Base-by-base conservation (phyloP, 2,797 vertebrate genomes). In the Acanthurus leucopareius region DNA sequence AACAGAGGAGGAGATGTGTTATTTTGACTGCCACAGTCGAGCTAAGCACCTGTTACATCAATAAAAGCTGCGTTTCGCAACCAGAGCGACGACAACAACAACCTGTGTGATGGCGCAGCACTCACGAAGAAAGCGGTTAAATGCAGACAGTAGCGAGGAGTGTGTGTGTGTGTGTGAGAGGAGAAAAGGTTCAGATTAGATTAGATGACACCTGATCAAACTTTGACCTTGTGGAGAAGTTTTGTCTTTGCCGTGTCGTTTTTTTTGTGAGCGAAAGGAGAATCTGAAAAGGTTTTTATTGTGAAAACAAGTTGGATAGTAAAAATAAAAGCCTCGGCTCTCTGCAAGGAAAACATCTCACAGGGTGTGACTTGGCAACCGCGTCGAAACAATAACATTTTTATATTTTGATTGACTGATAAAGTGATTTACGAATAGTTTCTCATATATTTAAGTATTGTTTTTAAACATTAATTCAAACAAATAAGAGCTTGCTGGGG, bases 21-120 rank as follows among this genome's bases (percentile, higher is more conserved):
- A 89, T 86, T 90, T 94, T 91, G 91, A 90, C 93, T 93, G 90
- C 84, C 87, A 52, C 85, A 76, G 92, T 91, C 89, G 83, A 91
- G 91, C 91, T 88, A 76, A 92, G 93, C 94, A 95, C 95, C 95
- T 95, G 95, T 96, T 95, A 94, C 93, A 94, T 95, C 94, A 94
- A 94, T 93, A 94, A 94, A 90, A 89, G 90, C 86, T 10, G 81
- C 77, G 25, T 88, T 88, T 91, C 81, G 80, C 87, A 88, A 92
- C 80, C 71, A 88, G 86, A 81, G 52, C 62, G 62, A 28, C 54
- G 65, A 56, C 64, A 74, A 82, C 73, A 74, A 80, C 92, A 91
- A 91, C 88, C 87, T 90, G 87, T 87, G 81, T 82, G 89, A 91
- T 82, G 84, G 79, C 72, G 5, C 71, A 11, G 67, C 73, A 14